Conservation (phyloP, 2,888 invertebrate species). For the Stomorhina lunata region DNA sequence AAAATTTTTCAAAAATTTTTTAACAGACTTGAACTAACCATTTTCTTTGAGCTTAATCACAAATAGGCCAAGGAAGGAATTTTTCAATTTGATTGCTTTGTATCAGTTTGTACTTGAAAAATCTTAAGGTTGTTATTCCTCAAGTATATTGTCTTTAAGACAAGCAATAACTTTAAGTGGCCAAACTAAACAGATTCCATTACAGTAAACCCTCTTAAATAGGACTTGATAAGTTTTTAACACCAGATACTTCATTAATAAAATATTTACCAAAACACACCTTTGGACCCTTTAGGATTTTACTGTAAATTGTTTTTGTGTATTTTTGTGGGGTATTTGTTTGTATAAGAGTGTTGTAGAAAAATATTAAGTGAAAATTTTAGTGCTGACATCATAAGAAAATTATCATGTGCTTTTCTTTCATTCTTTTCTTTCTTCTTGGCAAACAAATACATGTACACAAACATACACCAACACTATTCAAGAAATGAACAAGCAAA, state of each 20-base stretch:
- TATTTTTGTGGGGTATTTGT: not conserved
- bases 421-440: constrained; percentile 53
- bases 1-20: not conserved
- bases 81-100: constrained; percentile 44
- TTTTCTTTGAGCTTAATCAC: not conserved
- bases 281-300: not conserved
- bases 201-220: not conserved
- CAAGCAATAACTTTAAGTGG: constrained; percentile 50
- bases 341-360: constrained; percentile 13
- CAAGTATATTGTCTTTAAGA: constrained; percentile 9
- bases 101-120: constrained; percentile 33
- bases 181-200: constrained; percentile 36
- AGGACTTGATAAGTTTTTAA: not conserved
- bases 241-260: not conserved
- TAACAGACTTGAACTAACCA: constrained; percentile 4
- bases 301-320: not conserved
- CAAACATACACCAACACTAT: constrained; percentile 6
- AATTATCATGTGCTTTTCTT: constrained; percentile 52
- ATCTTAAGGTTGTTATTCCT: constrained; percentile 43
- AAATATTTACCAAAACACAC: not conserved
- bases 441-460: constrained; percentile 9
- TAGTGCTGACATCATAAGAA: constrained; percentile 59
- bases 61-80: constrained; percentile 38
- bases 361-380: constrained; percentile 40
- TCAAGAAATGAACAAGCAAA: constrained; percentile 19